Base-by-base conservation (phyloP, 2,888 invertebrate species). In the Exocentrus adspersus region DNA sequence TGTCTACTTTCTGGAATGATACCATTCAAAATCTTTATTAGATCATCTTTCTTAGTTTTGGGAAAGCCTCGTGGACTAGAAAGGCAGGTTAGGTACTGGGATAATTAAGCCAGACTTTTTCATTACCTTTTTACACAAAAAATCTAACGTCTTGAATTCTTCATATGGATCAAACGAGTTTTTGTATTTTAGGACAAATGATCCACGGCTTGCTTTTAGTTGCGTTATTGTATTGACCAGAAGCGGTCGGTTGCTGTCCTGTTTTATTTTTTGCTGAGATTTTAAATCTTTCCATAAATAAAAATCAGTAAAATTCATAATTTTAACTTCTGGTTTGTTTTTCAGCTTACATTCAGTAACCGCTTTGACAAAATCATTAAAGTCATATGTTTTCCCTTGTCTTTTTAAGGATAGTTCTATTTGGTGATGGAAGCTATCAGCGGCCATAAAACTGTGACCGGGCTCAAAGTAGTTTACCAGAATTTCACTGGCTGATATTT, bases 331-430 rank as follows among this genome's bases (percentile, higher is more conserved):
- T 6, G 43, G 17, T 32, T 58, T 58, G 10, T n/a, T 10, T 46
- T 53, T 59, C 46, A 59, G 51, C 6, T 45, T 45, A 19, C 32
- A 9, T 37, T 64, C 50, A n/a, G n/a, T n/a, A 12, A 64, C 64
- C 2, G 60, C 60, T 9, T 54, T 50, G 10, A 54, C 60, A 28
- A 60, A 64, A 37, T 64, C 60, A 19, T 59, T 9, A 21, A 64
- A 64, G 24, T 60, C 60, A 12, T 48, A 60, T 1, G 20, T 28
- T n/a, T 59, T 60, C 9, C 42, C 37, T 54, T 57, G 42, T 56
- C 56, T 50, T 7, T 64, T 61, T 1, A 61, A 10, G 3, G 54
- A 54, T 32, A 54, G 42, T 21, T 54, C 54, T 16, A 54, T 42
- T 17, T 54, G 54, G 12, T 51, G 51, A 28, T 51, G 51, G 12